These are phyloP conservation scores for Aegithalos caudatus DNA, from an alignment of 2,113 vertebrate genomes.

Conservation along the genomic window DNA sequence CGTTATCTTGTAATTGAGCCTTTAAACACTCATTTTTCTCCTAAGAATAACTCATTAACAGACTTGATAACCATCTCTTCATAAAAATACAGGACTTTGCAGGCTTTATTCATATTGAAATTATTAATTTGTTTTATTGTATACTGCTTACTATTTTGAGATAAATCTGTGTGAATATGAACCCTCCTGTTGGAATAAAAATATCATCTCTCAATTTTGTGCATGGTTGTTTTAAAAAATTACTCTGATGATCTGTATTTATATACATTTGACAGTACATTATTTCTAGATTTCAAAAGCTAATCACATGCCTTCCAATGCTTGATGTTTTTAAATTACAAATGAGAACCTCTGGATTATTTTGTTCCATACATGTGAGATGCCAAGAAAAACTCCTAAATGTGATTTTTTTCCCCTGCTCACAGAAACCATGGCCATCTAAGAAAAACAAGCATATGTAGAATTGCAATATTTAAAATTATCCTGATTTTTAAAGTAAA, in stretches of 20 bases:
- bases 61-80: not conserved
- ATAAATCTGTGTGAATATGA: not conserved
- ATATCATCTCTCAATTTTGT: not conserved
- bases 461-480: not conserved
- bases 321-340: not conserved
- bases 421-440: not conserved
- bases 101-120: not conserved
- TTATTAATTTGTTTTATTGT: not conserved
- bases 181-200: not conserved
- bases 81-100: not conserved
- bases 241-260: not conserved
- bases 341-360: not conserved
- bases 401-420: not conserved
- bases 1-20: not conserved
- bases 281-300: not conserved
- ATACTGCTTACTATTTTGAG: not conserved
- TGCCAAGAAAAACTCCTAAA: not conserved
- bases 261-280: not conserved
- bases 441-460: slow-evolving; percentile 10
- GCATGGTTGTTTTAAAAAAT: not conserved
- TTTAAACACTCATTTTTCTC: not conserved
- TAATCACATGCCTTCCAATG: not conserved
- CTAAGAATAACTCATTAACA: not conserved
- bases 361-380: not conserved
- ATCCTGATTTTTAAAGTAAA: not conserved